Conservation (phyloP, 2,888 invertebrate genomes). For the Conistra vaccinii region DNA sequence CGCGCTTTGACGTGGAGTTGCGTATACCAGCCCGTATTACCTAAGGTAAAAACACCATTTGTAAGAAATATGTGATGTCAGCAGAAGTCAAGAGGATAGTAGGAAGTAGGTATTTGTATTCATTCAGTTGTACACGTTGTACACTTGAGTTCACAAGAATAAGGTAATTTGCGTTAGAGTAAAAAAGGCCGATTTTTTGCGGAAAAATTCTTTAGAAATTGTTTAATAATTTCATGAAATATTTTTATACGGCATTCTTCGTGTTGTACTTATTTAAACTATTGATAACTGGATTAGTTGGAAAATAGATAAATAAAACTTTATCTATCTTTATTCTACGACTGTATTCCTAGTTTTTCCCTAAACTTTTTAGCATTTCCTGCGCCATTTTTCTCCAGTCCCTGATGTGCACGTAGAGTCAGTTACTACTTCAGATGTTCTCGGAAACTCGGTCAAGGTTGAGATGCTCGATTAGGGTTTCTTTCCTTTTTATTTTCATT, state of each 20-base stretch:
- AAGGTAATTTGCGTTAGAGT: background rate
- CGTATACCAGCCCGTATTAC: too few relatives aligned
- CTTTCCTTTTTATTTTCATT: slow-evolving; percentile 39
- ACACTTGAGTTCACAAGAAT: slow-evolving; percentile 32
- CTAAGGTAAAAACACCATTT: slow-evolving; percentile 1
- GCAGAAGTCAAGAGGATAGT: slow-evolving; percentile 13
- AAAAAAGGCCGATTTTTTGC: background rate
- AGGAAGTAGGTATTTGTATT: slow-evolving; percentile 23
- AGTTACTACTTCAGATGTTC: slow-evolving; percentile 48
- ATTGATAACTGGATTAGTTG: too few relatives aligned
- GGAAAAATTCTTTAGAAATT: background rate
- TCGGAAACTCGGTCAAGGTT: slow-evolving; percentile 56
- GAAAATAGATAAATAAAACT: too few relatives aligned
- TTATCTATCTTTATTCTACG: background rate
- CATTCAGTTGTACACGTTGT: slow-evolving; percentile 31
- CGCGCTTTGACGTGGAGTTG: too few relatives aligned
- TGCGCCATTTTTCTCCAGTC: slow-evolving; percentile 32
- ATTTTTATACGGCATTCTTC: background rate
- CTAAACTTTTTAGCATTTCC: slow-evolving; percentile 14
- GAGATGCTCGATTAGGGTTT: slow-evolving; percentile 42
- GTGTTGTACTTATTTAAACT: background rate
- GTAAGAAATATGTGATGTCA: slow-evolving; percentile 13
- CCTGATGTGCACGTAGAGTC: slow-evolving; percentile 56
- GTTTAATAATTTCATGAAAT: background rate
- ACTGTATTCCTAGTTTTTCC: background rate